Percentiles rank a stretch among this genome's conserved stretches.
phyloP scores from a whole-genome alignment of 2,888 invertebrate genomes.

The Acleris emargana region DNA sequence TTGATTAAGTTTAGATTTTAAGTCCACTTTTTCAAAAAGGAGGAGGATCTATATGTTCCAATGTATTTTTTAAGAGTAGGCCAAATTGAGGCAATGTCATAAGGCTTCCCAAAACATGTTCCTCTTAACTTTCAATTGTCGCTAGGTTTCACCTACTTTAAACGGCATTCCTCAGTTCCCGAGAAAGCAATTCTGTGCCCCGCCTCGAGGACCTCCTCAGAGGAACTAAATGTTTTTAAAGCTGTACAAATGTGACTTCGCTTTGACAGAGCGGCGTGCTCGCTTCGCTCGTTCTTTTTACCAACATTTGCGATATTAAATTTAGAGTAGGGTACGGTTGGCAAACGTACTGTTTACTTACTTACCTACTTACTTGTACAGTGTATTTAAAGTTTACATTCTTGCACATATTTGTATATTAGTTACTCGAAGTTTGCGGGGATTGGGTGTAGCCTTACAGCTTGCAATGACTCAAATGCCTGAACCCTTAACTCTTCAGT shows the following conservation, averaged over 20 bases:
- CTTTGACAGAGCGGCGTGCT: constrained; percentile 23
- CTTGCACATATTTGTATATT: not conserved
- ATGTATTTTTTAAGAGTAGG: no score
- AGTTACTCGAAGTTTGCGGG: no score
- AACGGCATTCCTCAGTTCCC: no score
- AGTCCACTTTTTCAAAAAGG: no score
- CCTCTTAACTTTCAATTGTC: no score
- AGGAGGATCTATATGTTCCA: no score
- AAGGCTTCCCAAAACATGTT: not conserved
- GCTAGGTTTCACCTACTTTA: no score
- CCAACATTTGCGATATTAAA: constrained; percentile 36
- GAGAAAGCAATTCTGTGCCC: no score
- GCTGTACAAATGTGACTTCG: constrained; percentile 32
- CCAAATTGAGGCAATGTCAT: not conserved
- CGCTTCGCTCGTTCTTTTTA: constrained; percentile 14
- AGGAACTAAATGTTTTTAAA: constrained; percentile 34
- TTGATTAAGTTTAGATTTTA: no score
- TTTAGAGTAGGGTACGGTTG: constrained; percentile 18
- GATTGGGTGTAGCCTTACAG: no score
- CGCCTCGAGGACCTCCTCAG: constrained; percentile 3
- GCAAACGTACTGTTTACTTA: not conserved
- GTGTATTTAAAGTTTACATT: not conserved
- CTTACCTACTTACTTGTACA: not conserved
- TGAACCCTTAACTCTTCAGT: no score
- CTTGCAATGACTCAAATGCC: no score